Conservation (phyloP, 2,113 vertebrate species). For the Puffinus mauretanicus region DNA sequence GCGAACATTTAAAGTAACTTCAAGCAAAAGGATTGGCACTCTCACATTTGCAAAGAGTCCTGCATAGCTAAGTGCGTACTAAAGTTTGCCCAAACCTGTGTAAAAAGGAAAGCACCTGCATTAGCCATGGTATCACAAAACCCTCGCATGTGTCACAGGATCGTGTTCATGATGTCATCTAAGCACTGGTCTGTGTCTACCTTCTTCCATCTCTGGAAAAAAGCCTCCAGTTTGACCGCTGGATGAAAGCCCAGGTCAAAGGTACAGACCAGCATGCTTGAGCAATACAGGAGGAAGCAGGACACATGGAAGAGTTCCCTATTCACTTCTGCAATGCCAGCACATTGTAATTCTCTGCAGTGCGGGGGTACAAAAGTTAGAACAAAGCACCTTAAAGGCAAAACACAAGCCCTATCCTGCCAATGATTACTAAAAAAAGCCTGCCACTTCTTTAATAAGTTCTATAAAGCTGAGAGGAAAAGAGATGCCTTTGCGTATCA, state of each 20-base stretch:
- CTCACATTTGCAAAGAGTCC: background rate
- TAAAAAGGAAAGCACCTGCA: background rate
- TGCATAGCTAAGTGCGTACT: background rate
- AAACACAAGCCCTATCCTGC: background rate
- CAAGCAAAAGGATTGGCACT: background rate
- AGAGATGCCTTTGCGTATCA: background rate
- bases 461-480: background rate
- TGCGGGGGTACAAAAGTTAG: background rate
- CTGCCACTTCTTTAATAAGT: background rate
- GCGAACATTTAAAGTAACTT: background rate
- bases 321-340: background rate
- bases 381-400: background rate
- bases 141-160: background rate
- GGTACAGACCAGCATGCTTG: background rate
- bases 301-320: background rate
- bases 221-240: background rate
- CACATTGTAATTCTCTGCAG: background rate
- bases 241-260: background rate
- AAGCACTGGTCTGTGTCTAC: background rate
- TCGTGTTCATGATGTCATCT: background rate
- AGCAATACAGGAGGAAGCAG: background rate
- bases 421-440: background rate
- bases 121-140: background rate
- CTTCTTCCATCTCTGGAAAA: background rate
- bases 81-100: background rate